Conservation (phyloP, 1,140 invertebrate species). For the Platyura marginata region DNA sequence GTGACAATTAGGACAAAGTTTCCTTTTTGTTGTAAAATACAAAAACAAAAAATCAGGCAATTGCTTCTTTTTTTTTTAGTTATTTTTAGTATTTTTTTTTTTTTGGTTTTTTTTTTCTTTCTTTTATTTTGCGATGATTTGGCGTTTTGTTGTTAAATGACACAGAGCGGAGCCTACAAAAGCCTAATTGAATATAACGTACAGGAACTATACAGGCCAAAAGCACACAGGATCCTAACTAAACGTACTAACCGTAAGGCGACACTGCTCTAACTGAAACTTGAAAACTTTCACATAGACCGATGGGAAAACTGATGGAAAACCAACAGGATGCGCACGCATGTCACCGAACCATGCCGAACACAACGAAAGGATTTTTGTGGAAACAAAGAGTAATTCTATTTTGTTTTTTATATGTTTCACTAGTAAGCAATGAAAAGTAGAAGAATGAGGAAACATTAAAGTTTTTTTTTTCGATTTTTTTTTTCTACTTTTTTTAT, state of each 20-base stretch:
- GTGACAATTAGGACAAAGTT: too few species aligned
- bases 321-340: neutral
- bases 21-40: too few species aligned
- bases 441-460: neutral
- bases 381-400: neutral
- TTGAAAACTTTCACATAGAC: neutral
- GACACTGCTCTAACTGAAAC: slow-evolving; percentile 24
- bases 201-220: slow-evolving; percentile 1
- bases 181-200: neutral
- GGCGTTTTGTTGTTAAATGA: neutral
- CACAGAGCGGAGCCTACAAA: neutral
- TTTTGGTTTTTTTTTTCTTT: neutral
- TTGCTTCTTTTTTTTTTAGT: too few species aligned
- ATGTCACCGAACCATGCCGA: neutral
- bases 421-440: neutral
- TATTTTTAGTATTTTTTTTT: too few species aligned
- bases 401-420: neutral
- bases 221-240: neutral
- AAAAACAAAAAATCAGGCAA: too few species aligned
- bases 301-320: neutral
- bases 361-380: too few species aligned
- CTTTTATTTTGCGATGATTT: neutral
- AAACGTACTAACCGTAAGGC: slow-evolving; percentile 19
- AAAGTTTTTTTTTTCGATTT: neutral
- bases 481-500: neutral